phyloP scores from a whole-genome alignment of 64 coral and sea anemone genomes.

The Montipora sp. region DNA sequence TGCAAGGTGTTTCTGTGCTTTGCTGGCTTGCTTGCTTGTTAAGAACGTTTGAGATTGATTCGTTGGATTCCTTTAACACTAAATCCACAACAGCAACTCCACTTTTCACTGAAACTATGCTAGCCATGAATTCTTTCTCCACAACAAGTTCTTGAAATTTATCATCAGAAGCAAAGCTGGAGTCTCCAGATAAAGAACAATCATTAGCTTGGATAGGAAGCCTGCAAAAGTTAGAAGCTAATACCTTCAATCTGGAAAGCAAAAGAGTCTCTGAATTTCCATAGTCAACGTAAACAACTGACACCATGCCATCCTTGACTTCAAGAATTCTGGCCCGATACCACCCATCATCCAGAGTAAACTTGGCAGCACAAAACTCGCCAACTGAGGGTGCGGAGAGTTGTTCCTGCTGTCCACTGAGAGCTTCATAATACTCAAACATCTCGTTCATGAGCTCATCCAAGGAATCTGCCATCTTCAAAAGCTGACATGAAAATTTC shows the following conservation, averaged over 20 bases:
- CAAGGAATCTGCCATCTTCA: constrained; percentile 60
- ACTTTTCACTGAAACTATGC: background rate
- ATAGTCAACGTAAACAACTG: constrained; percentile 92
- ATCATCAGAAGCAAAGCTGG: background rate
- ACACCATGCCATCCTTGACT: constrained; percentile 28
- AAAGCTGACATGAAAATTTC: constrained; percentile 86
- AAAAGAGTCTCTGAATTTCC: constrained; percentile 81
- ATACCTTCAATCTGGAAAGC: constrained; percentile 55
- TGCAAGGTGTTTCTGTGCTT: background rate
- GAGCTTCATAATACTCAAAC: constrained; percentile 58
- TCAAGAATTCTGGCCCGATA: constrained; percentile 75
- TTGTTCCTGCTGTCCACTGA: constrained; percentile 48
- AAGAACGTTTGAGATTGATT: constrained; percentile 20
- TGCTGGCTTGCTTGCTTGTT: background rate
- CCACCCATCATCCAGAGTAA: constrained; percentile 88
- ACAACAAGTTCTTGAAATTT: constrained; percentile 44
- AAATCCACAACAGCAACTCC: constrained; percentile 30
- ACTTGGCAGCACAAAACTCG: constrained; percentile 76
- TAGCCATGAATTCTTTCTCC: constrained; percentile 41
- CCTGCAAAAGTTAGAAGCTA: constrained; percentile 61
- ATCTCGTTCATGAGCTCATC: constrained; percentile 85
- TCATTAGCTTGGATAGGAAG: constrained; percentile 78
- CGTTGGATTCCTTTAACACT: constrained; percentile 36
- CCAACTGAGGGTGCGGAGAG: constrained; percentile 55
- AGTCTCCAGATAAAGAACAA: constrained; percentile 50